A percentile compares a stretch with the other conserved stretches of the same genome.
Evolutionary conservation across 2,888 invertebrate species (phyloP).

Genomic region (Melanostoma scalare): DNA sequence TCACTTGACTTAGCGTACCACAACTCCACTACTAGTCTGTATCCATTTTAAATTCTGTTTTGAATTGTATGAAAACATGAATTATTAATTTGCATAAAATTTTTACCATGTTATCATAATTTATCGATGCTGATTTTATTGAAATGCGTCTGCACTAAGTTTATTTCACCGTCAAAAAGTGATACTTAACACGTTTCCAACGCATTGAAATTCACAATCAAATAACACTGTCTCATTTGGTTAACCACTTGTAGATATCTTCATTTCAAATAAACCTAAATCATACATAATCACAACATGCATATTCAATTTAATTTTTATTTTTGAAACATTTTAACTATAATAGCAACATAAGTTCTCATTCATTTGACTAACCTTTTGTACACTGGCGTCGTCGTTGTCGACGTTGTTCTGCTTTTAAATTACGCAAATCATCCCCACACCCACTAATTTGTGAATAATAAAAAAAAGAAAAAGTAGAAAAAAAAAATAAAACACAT

Average conservation of each 20-base stretch:
- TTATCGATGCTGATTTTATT: no score
- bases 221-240: slow-evolving; percentile 4
- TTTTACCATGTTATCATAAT: no score
- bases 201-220: slow-evolving; percentile 1
- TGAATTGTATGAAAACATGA: no score
- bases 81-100: no score
- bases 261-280: slow-evolving; percentile 24
- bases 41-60: no score
- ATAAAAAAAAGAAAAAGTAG: slow-evolving; percentile 22
- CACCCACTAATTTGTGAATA: slow-evolving; percentile 63
- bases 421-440: slow-evolving; percentile 70
- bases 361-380: slow-evolving; percentile 53
- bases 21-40: no score
- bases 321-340: slow-evolving; percentile 32
- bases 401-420: slow-evolving; percentile 55
- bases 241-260: slow-evolving; percentile 22
- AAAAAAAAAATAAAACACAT: slow-evolving; percentile 1
- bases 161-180: no score
- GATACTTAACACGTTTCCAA: neutral
- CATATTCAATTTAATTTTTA: slow-evolving; percentile 20
- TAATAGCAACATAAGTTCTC: slow-evolving; percentile 63
- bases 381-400: slow-evolving; percentile 33
- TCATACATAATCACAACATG: slow-evolving; percentile 38
- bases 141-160: no score
- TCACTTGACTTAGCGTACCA: no score